phyloP scores from a whole-genome alignment of 2,797 vertebrate species.

The Poeciliopsis infans region DNA sequence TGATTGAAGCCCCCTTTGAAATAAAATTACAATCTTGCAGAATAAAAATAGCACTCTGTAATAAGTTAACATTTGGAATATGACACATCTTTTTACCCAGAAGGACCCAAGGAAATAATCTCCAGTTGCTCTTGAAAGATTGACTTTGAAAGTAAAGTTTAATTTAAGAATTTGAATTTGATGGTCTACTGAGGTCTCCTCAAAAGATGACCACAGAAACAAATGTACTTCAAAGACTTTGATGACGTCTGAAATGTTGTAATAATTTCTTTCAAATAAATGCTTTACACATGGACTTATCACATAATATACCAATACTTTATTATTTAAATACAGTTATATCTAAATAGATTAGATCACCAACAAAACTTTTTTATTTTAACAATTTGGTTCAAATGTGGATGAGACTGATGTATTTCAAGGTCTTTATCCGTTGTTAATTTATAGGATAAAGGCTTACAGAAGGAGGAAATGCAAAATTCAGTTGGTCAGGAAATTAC shows the following conservation, averaged over 20 bases:
- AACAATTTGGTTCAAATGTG: not conserved
- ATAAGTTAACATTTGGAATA: not conserved
- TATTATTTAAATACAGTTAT: not conserved
- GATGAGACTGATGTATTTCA: not conserved
- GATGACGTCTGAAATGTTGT: constrained; percentile 1
- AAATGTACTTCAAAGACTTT: constrained; percentile 19
- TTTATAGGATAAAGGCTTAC: not conserved
- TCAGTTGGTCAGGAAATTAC: not conserved
- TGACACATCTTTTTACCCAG: not conserved
- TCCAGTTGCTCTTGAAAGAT: constrained; percentile 64
- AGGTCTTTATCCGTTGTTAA: not conserved
- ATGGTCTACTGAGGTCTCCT: not conserved
- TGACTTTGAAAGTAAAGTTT: constrained; percentile 5
- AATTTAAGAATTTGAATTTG: not conserved
- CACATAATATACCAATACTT: not conserved
- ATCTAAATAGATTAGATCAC: not conserved
- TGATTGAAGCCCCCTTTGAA: not conserved
- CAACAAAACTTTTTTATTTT: not conserved
- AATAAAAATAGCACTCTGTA: not conserved
- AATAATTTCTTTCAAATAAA: constrained; percentile 35
- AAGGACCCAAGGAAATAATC: constrained; percentile 29
- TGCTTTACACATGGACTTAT: not conserved
- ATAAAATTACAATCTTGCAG: not conserved
- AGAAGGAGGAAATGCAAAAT: not conserved
- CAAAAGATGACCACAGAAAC: not conserved